Evolutionary conservation across 2,113 vertebrate genomes (phyloP), one percentile per base, ranked within the genome.

Genomic region (Pollimyrus isidori): DNA sequence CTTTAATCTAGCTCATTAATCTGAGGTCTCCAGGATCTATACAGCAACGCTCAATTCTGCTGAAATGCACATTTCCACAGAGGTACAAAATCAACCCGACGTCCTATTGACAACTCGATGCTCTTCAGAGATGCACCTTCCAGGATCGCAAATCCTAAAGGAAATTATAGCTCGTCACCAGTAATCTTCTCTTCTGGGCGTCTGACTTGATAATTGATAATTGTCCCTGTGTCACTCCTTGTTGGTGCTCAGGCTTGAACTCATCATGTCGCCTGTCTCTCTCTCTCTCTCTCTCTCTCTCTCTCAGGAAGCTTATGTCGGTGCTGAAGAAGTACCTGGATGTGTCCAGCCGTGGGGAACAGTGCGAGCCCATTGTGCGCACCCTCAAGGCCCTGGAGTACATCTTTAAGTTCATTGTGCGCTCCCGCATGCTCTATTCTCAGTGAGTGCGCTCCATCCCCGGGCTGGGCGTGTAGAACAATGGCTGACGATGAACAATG

Each of bases 331-430:
- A 92, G 5, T 99, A 99, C 91, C 95, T 99, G 94, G 98, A 99
- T 85, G 97, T 95, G 82, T 98, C 97, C 87, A 98, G 98, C 92
- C 95, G 97, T 90, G 98, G 98, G 48, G 97, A 99, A 93, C 97
- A 97, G 65, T 99, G 98, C 1, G 98, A 99, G 90, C 97, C 97
- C 0, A 98, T 99, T 91, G 92, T 99, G 9, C 96, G 98, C 76
- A 99, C 98, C 0, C 95, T 99, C 90, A 99, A 99, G 95, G 97
- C 98, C 65, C 95, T 99, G 46, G 98, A 99, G 93, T 99, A 99
- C 91, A 97, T 99, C 92, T 99, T 99, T 95, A 99, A 99, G 94
- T 99, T 99, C 95, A 99, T 99, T 88, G 98, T 99, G 87, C 97
- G 98, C 90, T 99, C 98, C 4, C 97, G 98, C 91, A 97, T 96